phyloP scores from a whole-genome alignment of 2,113 vertebrate species.

The Centropus bengalensis region DNA sequence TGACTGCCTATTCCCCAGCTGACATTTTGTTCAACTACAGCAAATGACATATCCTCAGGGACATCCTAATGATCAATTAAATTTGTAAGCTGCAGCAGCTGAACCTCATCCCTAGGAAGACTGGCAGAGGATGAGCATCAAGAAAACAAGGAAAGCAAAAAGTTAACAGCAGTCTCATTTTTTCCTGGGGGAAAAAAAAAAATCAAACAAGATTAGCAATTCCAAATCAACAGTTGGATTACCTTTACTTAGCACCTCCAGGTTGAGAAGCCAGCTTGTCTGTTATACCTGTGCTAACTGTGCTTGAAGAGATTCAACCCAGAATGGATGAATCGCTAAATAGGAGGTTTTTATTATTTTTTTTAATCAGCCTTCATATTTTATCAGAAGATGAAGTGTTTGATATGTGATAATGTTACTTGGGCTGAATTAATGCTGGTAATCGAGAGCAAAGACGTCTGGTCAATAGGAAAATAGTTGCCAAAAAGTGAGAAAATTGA shows the following conservation, averaged over 20 bases:
- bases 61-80: slow-evolving; percentile 21
- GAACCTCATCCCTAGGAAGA: neutral
- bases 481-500: neutral
- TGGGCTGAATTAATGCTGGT: neutral
- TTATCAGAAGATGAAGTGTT: neutral
- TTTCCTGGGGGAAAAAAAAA: neutral
- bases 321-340: neutral
- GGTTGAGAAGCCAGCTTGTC: neutral
- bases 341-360: neutral
- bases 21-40: slow-evolving; percentile 18
- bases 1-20: neutral
- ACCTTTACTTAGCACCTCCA: neutral
- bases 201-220: neutral
- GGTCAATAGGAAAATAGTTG: neutral
- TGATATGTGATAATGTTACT: neutral
- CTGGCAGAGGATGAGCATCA: neutral
- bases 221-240: neutral
- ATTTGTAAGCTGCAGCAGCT: neutral
- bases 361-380: neutral
- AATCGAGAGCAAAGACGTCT: neutral
- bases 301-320: neutral
- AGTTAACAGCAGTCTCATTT: neutral
- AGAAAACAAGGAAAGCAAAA: neutral
- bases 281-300: neutral
- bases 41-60: slow-evolving; percentile 25